Evolutionary conservation across 2,888 invertebrate species (phyloP), one percentile per base, ranked within the genome.

Genomic region (Acleris holmiana): DNA sequence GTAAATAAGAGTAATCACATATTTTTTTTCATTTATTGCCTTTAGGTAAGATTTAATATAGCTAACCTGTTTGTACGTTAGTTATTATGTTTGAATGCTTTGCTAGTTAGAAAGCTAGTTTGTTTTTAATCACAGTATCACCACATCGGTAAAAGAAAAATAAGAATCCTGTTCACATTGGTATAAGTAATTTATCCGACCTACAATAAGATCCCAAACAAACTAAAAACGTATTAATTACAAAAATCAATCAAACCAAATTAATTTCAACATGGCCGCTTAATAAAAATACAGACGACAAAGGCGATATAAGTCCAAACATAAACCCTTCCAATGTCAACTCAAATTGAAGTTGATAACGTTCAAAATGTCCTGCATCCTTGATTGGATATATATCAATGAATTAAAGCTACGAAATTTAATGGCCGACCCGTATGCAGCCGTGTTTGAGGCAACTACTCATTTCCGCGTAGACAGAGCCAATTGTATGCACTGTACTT

Each of bases 401-500:
- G 35, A 41, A n/a, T 41, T 7, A n/a, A 13, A n/a, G 41, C n/a
- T n/a, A 41, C 2, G 17, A 49, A 3, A 23, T 25, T 17, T 19
- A 41, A 56, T 46, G 75, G 74, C 68, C 68, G 67, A 70, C 88
- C 87, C 88, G 87, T 86, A 88, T 85, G 66, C 70, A 75, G 71
- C 73, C 73, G 71, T 74, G 25, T 57, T 75, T 70, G 71, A 69
- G 71, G 75, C 80, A 88, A 88, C 76, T 87, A 85, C 77, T 62
- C 71, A 77, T 77, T 84, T 88, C 88, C 88, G 68, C 68, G 73
- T 82, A 80, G 85, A 84, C 85, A 75, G 70, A 74, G 76, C 68
- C 85, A 85, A 85, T 85, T 84, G 85, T 78, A 71, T 75, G 78
- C 74, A 71, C 71, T 71, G 70, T 76, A 76, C 73, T 83, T 83